Evolutionary conservation across 2,113 vertebrate genomes (phyloP), one percentile per base, ranked within the genome.

Genomic region (Ariopsis seemanni): DNA sequence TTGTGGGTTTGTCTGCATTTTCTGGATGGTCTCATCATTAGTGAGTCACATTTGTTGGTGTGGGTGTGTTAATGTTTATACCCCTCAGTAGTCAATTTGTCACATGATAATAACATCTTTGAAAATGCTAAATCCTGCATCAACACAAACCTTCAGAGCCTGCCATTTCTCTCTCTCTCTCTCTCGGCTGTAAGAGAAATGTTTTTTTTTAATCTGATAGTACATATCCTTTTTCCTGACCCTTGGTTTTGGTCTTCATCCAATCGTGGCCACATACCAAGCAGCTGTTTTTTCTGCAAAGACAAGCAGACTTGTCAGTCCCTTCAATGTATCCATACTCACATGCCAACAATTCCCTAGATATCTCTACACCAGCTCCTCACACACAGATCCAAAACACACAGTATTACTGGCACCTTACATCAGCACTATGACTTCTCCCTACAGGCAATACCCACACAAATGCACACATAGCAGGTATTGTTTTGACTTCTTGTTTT

Each of bases 321-420:
- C 63, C 18, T 82, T 34, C 30, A 52, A 69, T 50, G n/a, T 67
- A 30, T 85, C 75, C 22, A 72, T 79, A 53, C 34, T 42, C 34
- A 72, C 80, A 85, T 74, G 50, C 42, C 77, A 79, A 63, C 82
- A 77, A 83, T 77, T 79, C 67, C 60, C 65, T 9, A 63, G 79
- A 63, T 65, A 62, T 83, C 72, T 6, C 50, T 55, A 63, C 27
- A 87, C 78, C 30, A 55, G 62, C 17, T 22, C 52, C 55, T 77
- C 53, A 67, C 48, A 34, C 74, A 22, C 55, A 58, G 81, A 85
- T 87, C 53, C 72, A 79, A 85, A 92, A 89, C 86, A 88, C 85
- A 89, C 88, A 86, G 89, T 93, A 93, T 95, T 91, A 84, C 92
- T 93, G 90, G 93, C 93, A 92, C 93, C 93, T 93, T 93, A 94